These are phyloP conservation scores for Trissoscelio sp. DNA, from an alignment of 2,888 invertebrate species.

Conservation along the genomic window DNA sequence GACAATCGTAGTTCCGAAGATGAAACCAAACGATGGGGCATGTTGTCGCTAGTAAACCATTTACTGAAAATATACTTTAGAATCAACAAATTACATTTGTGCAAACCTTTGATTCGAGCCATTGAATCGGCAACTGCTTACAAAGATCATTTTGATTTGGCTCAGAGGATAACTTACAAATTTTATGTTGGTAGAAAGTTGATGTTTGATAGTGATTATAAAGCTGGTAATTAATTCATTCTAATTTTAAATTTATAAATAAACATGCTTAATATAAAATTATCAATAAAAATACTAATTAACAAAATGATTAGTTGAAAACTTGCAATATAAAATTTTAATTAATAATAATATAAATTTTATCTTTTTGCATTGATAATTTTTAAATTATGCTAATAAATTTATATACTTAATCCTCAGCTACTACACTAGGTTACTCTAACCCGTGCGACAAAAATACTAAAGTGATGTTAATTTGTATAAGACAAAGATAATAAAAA, in stretches of 20 bases:
- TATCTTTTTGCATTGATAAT: too few species aligned
- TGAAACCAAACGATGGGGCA: constrained; percentile 97
- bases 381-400: too few species aligned
- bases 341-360: too few species aligned
- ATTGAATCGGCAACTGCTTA: constrained; percentile 94
- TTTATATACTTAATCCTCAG: too few species aligned
- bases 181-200: constrained; percentile 99
- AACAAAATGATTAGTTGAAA: too few species aligned
- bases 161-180: constrained; percentile 98
- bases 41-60: constrained; percentile 98
- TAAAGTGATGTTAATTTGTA: too few species aligned
- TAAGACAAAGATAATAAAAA: too few species aligned
- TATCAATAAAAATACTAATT: too few species aligned
- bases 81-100: constrained; percentile 94
- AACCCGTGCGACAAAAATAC: too few species aligned
- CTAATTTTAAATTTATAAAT: not conserved
- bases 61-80: constrained; percentile 98
- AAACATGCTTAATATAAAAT: too few species aligned
- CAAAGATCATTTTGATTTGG: constrained; percentile 94
- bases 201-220: constrained; percentile 99
- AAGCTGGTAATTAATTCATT: constrained; percentile 86
- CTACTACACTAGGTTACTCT: too few species aligned
- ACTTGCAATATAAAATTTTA: too few species aligned
- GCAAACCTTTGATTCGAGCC: constrained; percentile 97
- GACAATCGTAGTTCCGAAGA: constrained; percentile 95